These are phyloP conservation scores for Barypeithes pellucidus DNA, from an alignment of 2,888 invertebrate genomes.

Conservation along the genomic window DNA sequence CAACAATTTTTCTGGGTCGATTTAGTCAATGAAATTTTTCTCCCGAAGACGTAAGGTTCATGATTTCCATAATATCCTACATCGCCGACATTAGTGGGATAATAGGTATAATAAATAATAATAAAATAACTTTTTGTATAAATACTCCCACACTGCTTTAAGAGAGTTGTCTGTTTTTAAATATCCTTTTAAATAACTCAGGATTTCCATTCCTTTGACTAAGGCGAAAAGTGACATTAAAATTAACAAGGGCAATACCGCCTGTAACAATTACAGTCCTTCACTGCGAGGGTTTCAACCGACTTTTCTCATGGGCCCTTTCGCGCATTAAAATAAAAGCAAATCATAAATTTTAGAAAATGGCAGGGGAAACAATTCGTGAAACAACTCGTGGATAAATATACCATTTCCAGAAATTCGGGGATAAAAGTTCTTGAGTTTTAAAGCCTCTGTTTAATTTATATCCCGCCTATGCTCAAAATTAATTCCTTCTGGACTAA, in stretches of 20 bases:
- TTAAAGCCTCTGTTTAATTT: conserved; percentile 14
- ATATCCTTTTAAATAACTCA: not conserved
- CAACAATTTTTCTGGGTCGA: no score
- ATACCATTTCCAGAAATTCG: conserved; percentile 8
- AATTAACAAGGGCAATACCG: not conserved
- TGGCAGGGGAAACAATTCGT: conserved; percentile 10
- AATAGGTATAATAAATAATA: no score
- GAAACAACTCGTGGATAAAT: conserved; percentile 18
- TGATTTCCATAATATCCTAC: no score
- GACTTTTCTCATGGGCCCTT: conserved; percentile 16
- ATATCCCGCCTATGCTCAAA: not conserved
- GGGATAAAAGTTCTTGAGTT: conserved; percentile 4
- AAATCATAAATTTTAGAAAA: conserved; percentile 16
- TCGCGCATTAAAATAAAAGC: conserved; percentile 26
- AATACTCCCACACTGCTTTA: no score
- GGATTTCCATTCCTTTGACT: not conserved
- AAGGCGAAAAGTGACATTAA: conserved; percentile 1
- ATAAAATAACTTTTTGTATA: no score
- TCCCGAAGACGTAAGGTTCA: no score
- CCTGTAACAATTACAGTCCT: not conserved
- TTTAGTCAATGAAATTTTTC: no score
- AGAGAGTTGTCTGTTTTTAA: no score
- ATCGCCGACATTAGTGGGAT: no score
- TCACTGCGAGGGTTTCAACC: conserved; percentile 1
- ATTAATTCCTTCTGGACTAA: not conserved